Base-by-base conservation (phyloP, 2,888 invertebrate species). In the Drosophila siamana region DNA sequence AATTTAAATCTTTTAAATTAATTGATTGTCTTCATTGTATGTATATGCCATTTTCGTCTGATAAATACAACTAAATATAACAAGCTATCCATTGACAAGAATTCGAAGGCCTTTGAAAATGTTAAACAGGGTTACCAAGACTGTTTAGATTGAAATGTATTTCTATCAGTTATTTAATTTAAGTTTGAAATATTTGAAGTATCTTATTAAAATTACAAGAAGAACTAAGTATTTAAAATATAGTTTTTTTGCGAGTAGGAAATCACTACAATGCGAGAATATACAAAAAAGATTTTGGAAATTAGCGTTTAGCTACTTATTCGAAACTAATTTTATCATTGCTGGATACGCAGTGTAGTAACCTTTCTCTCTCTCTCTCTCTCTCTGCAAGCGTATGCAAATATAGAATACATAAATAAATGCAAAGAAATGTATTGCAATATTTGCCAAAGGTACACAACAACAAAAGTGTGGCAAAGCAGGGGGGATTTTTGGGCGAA, bases 391-490 rank as follows among this genome's bases (percentile, higher is more conserved):
- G 62, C 6, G 47, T 47, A 60, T 51, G 9, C 2, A 50, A 50
- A 30, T 13, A 46, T 59, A 38, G 41, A 24, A 62, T 61, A 15
- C 38, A 62, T 71, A 82, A 79, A 82, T 74, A 85, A 87, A 87
- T 86, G 68, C 64, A 69, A 57, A 69, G 44, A 67, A 74, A 82
- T 67, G 72, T 71, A 79, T 85, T 77, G 67, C 86, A 62, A 50
- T 82, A 77, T 82, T 83, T 83, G 80, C 66, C 15, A 40, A 52
- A 47, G 55, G 66, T 59, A 76, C 51, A 70, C 65, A 71, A 56
- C 26, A 48, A 79, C 24, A 76, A 56, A 72, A 40, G 59, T 52
- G 57, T 43, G 36, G 40, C 40, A 48, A 38, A 9, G 26, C 50
- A 2, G 40, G n/a, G 15, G 9, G 16, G n/a, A n/a, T n/a, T n/a